phyloP scores from a whole-genome alignment of 2,888 invertebrate species.

The Villa cingulata region DNA sequence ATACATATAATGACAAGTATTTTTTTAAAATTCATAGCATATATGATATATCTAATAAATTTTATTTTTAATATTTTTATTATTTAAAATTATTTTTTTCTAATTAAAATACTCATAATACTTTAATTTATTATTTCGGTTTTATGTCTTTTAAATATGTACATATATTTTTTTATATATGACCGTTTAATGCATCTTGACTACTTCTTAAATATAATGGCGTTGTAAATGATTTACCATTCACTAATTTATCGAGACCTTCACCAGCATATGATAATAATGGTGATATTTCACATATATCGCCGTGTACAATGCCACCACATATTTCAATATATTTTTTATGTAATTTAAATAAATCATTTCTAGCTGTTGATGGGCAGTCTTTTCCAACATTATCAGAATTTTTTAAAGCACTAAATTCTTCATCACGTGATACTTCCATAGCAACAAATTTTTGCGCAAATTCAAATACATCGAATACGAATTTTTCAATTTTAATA shows the following conservation, averaged over 20 bases:
- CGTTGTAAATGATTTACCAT: slow-evolving; percentile 50
- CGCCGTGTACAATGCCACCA: slow-evolving; percentile 57
- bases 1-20: too few species aligned
- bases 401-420: slow-evolving; percentile 97
- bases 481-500: slow-evolving; percentile 97
- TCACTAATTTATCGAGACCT: slow-evolving; percentile 52
- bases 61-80: too few species aligned
- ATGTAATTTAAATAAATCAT: slow-evolving; percentile 64
- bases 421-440: slow-evolving; percentile 81
- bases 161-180: slow-evolving; percentile 20
- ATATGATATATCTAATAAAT: too few species aligned
- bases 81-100: not conserved
- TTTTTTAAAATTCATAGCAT: too few species aligned
- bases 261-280: slow-evolving; percentile 84
- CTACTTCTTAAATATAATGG: slow-evolving; percentile 48
- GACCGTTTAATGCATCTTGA: slow-evolving; percentile 30
- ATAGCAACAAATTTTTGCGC: slow-evolving; percentile 82
- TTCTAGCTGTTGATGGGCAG: slow-evolving; percentile 75
- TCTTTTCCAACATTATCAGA: slow-evolving; percentile 76
- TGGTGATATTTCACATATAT: slow-evolving; percentile 81
- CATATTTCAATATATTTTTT: slow-evolving; percentile 65
- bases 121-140: not conserved
- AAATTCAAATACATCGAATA: slow-evolving; percentile 96
- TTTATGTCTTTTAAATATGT: slow-evolving; percentile 4
- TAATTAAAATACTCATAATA: not conserved